Evolutionary conservation across 2,888 invertebrate species (phyloP).

Genomic region (Drosophila paranaensis): DNA sequence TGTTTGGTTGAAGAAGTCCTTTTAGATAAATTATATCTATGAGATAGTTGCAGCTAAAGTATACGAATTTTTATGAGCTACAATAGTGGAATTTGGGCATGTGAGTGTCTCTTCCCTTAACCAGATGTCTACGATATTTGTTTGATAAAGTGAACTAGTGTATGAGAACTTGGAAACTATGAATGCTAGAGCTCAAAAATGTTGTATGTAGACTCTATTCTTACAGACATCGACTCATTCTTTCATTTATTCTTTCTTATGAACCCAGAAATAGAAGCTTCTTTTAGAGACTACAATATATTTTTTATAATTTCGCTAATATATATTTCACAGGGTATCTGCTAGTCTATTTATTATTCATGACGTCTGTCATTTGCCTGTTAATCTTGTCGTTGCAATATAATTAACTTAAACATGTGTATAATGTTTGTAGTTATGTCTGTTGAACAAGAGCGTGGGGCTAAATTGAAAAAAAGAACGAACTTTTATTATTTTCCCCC

Average conservation of each 20-base stretch:
- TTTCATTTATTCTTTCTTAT: too few relatives aligned
- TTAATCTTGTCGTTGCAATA: conserved; percentile 56
- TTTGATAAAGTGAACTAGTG: too few relatives aligned
- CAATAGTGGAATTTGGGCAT: neutral
- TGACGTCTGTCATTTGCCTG: conserved; percentile 19
- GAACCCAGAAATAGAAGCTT: too few relatives aligned
- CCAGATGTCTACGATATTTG: too few relatives aligned
- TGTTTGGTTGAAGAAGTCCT: too few relatives aligned
- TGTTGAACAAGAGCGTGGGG: conserved; percentile 41
- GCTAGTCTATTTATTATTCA: conserved; percentile 7
- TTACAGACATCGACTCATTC: too few relatives aligned
- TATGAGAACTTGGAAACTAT: neutral
- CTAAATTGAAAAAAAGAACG: conserved; percentile 44
- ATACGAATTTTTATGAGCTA: neutral
- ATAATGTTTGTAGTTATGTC: conserved; percentile 75
- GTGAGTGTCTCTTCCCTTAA: too few relatives aligned
- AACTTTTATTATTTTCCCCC: conserved; percentile 4
- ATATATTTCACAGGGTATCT: conserved; percentile 9
- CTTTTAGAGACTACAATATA: too few relatives aligned
- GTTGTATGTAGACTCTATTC: too few relatives aligned
- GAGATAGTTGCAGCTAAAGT: neutral
- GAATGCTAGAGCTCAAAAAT: too few relatives aligned
- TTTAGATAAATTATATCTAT: neutral
- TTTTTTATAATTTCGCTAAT: too few relatives aligned
- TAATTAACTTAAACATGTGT: conserved; percentile 78